Conservation (phyloP, 2,113 vertebrate species). For the Castor canadensis region DNA sequence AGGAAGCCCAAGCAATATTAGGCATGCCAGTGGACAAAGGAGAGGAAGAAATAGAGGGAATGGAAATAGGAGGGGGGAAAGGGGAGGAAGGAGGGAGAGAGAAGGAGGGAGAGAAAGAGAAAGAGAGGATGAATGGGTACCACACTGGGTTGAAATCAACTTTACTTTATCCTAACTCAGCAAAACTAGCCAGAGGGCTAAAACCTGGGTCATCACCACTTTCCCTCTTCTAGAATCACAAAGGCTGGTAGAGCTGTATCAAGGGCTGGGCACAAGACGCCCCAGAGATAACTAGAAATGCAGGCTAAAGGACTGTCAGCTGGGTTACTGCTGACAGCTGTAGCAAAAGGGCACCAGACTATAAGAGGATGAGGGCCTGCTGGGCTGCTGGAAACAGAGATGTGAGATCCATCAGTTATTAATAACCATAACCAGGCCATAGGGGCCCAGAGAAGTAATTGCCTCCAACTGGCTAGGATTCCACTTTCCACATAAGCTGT, state of each 20-base stretch:
- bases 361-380: slow-evolving; percentile 20
- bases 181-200: neutral
- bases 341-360: slow-evolving; percentile 44
- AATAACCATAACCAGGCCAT: neutral
- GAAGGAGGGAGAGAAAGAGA: too few relatives aligned
- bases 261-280: slow-evolving; percentile 1
- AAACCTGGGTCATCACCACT: neutral
- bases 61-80: neutral
- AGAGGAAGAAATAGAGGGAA: neutral
- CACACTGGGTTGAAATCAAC: slow-evolving; percentile 3
- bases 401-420: slow-evolving; percentile 46
- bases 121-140: neutral
- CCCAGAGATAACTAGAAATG: slow-evolving; percentile 23
- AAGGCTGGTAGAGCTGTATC: neutral
- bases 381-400: slow-evolving; percentile 42
- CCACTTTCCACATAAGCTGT: slow-evolving; percentile 25
- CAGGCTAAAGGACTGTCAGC: neutral
- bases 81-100: neutral
- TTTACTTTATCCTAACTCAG: neutral
- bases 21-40: neutral
- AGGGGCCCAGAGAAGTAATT: neutral
- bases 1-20: neutral
- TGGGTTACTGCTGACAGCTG: slow-evolving; percentile 25
- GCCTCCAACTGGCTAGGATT: slow-evolving; percentile 40
- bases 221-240: neutral